Conservation (phyloP, 2,113 vertebrate genomes). For the Carollia perspicillata region DNA sequence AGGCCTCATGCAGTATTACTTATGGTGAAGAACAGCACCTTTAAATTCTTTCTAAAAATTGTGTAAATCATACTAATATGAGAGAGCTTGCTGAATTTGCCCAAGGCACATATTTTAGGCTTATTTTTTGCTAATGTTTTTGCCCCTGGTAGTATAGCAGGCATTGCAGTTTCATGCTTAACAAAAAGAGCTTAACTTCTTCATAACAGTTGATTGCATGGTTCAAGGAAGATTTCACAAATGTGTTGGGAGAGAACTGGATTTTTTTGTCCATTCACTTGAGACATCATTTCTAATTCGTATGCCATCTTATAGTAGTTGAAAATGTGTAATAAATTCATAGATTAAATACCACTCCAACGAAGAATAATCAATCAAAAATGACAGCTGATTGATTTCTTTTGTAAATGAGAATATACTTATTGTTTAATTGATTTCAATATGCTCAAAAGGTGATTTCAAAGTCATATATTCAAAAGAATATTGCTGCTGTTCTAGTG, state of each 20-base stretch:
- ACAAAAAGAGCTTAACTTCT: conserved; percentile 57
- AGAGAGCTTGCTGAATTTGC: background rate
- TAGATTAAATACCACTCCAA: conserved; percentile 78
- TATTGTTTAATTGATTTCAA: conserved; percentile 81
- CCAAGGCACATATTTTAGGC: background rate
- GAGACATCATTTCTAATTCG: conserved; percentile 73
- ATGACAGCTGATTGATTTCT: conserved; percentile 81
- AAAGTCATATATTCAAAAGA: conserved; percentile 77
- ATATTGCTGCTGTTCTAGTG: conserved; percentile 54
- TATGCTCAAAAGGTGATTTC: conserved; percentile 77
- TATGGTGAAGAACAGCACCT: background rate
- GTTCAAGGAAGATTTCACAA: conserved; percentile 60
- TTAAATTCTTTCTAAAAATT: background rate
- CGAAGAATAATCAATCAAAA: conserved; percentile 81
- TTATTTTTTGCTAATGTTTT: conserved; percentile 36
- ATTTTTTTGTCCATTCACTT: conserved; percentile 68
- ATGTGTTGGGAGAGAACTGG: background rate
- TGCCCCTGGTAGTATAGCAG: conserved; percentile 61
- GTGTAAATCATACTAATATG: background rate
- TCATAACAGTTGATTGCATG: conserved; percentile 61
- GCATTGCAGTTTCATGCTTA: conserved; percentile 39
- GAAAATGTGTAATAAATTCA: conserved; percentile 81
- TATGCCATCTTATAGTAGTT: conserved; percentile 71
- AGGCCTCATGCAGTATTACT: background rate
- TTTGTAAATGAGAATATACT: conserved; percentile 77